Base-by-base conservation (phyloP, 2,797 vertebrate species). In the Bradypodion ventrale region DNA sequence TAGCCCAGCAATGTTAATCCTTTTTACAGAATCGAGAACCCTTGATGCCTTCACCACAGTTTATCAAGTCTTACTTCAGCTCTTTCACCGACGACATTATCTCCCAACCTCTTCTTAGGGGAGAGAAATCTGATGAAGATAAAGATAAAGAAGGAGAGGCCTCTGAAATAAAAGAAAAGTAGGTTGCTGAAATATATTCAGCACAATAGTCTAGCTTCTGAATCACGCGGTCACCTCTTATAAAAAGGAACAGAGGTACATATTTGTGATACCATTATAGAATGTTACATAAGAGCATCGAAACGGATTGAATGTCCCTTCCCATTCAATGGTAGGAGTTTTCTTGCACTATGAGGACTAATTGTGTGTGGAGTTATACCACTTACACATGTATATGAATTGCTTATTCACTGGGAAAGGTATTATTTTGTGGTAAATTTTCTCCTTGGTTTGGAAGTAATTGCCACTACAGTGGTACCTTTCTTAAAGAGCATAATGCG, bases 51-150 rank as follows among this genome's bases (percentile, higher is more conserved):
- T 99, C 99, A 3, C 99, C 99, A 87, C 99, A 99, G 95, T 99
- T 99, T 94, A 99, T 99, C 94, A 99, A 99, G 93, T 99, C 98
- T 80, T 99, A 99, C 95, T 99, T 99, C 90, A 98, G 98, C 95
- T 99, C 99, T 42, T 99, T 99, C 95, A 99, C 98, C 0, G 98
- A 99, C 88, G 99, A 99, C 94, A 98, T 99, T 68, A 98, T 99
- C 95, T 99, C 98, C 37, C 98, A 99, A 87, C 97, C 98, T 9
- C 96, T 98, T 93, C 98, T 98, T 91, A 99, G 98, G 93, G 99
- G 98, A 23, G 98, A 99, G 94, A 99, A 99, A 92, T 98, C 98
- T 86, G 99, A 99, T 80, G 99, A 99, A 94, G 99, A 99, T 95
- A 99, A 99, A 91, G 99, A 99, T 95, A 99, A 99, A 68, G 99